A percentile compares a stretch with the other conserved stretches of the same genome.
Evolutionary conservation across 2,113 vertebrate genomes (phyloP).

Genomic region (Epinephelus moara): DNA sequence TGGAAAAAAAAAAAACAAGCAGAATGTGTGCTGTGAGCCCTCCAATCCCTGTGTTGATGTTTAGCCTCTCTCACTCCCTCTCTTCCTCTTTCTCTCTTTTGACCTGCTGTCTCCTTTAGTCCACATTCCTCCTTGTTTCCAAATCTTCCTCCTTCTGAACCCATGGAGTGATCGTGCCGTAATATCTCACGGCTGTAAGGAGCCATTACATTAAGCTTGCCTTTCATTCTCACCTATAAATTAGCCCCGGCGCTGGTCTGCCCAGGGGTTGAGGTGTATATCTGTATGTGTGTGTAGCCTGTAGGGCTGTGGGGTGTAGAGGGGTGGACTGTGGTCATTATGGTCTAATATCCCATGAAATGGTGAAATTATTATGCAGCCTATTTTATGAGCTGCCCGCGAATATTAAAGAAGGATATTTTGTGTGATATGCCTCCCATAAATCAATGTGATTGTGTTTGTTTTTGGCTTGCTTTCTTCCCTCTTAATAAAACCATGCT

Average conservation of each 20-base stretch:
- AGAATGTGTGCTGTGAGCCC: constrained; percentile 66
- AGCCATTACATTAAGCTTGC: constrained; percentile 93
- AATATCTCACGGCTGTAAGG: constrained; percentile 90
- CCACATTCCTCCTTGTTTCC: constrained; percentile 55
- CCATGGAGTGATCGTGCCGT: constrained; percentile 78
- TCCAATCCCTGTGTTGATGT: constrained; percentile 65
- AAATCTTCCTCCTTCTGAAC: constrained; percentile 63
- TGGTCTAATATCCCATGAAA: constrained; percentile 99
- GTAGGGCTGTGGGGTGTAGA: constrained; percentile 74
- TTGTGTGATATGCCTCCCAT: constrained; percentile 67
- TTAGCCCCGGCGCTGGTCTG: constrained; percentile 81
- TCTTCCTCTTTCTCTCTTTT: constrained; percentile 16
- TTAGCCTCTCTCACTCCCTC: constrained; percentile 45
- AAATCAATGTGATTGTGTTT: constrained; percentile 76
- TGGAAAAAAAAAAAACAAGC: constrained; percentile 71
- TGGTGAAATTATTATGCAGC: constrained; percentile 95
- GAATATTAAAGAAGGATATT: constrained; percentile 89
- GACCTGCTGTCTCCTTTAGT: constrained; percentile 50
- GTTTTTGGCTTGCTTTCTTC: constrained; percentile 60
- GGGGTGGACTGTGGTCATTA: constrained; percentile 96
- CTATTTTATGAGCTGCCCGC: constrained; percentile 90
- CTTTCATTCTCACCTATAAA: constrained; percentile 95
- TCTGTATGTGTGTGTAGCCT: constrained; percentile 72
- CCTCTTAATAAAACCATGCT: constrained; percentile 53
- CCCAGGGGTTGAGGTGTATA: constrained; percentile 72